A percentile compares a stretch with the other conserved stretches of the same genome.
Conservation (phyloP, 2,888 invertebrate genomes). For the Thera britannica region DNA sequence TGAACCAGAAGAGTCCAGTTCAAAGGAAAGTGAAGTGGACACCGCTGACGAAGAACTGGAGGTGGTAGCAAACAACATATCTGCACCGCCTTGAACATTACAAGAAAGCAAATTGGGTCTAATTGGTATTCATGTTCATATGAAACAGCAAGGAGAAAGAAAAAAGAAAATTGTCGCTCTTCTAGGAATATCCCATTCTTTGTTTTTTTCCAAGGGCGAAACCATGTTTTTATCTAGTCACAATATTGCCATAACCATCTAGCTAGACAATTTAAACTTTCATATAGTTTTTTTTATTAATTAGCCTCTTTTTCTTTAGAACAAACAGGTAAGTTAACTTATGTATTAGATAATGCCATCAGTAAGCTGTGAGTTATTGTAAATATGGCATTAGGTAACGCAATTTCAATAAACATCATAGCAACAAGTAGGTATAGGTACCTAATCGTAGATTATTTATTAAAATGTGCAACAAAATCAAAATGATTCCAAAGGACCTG, state of each 20-base stretch:
- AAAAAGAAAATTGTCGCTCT: slow-evolving; percentile 16
- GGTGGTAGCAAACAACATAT: slow-evolving; percentile 72
- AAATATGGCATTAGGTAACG: background rate
- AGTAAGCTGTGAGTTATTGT: background rate
- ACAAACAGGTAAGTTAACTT: background rate
- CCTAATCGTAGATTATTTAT: background rate
- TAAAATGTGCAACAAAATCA: slow-evolving; percentile 26
- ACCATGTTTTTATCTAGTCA: slow-evolving; percentile 5
- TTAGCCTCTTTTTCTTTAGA: background rate
- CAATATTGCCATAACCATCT: slow-evolving; percentile 1
- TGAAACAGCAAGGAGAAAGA: background rate
- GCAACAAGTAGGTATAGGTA: background rate
- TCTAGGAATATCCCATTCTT: slow-evolving; percentile 14
- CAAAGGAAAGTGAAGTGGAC: slow-evolving; percentile 72
- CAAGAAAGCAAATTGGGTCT: background rate
- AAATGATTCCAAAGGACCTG: slow-evolving; percentile 25
- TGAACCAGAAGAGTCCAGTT: slow-evolving; percentile 69
- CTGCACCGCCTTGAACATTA: slow-evolving; percentile 67
- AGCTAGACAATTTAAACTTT: background rate
- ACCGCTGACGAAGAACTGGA: slow-evolving; percentile 75
- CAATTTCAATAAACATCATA: background rate
- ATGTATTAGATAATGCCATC: background rate
- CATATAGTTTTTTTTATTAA: background rate
- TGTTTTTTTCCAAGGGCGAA: background rate
- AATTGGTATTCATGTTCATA: slow-evolving; percentile 7